These are phyloP conservation scores for Brachionus calyciflorus DNA, from an alignment of 1,140 invertebrate species.

Conservation along the genomic window DNA sequence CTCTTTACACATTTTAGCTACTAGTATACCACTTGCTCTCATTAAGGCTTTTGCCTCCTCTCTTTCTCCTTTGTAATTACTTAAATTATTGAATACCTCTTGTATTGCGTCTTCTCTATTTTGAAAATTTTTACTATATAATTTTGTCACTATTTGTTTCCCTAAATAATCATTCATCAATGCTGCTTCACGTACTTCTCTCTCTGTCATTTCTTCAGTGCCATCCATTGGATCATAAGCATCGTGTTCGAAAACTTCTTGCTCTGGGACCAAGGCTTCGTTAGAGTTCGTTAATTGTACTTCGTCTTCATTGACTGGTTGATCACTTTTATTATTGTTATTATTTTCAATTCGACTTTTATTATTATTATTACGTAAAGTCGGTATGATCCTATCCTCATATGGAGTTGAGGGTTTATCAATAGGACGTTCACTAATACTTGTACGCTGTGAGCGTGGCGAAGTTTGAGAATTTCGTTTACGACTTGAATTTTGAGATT, in stretches of 20 bases:
- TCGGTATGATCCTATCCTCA: constrained; percentile 77
- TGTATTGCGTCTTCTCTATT: constrained; percentile 84
- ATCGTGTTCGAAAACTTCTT: background rate
- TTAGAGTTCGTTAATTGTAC: background rate
- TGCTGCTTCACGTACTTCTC: constrained; percentile 83
- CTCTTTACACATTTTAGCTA: constrained; percentile 57
- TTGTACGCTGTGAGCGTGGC: background rate
- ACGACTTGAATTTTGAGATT: constrained; percentile 1
- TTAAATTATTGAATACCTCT: constrained; percentile 71
- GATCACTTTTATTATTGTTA: constrained; percentile 49
- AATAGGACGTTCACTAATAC: background rate
- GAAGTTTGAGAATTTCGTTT: background rate
- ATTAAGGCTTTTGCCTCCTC: constrained; percentile 56
- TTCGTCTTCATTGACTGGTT: background rate
- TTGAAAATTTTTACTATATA: constrained; percentile 82
- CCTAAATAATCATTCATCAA: constrained; percentile 85
- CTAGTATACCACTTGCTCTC: constrained; percentile 53
- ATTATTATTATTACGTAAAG: constrained; percentile 55
- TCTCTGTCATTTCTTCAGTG: constrained; percentile 65
- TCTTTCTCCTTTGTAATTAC: constrained; percentile 52
- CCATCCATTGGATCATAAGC: constrained; percentile 25
- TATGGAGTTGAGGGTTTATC: constrained; percentile 63
- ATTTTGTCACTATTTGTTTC: constrained; percentile 69
- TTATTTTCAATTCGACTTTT: constrained; percentile 67
- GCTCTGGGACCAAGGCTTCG: background rate